Evolutionary conservation across 2,113 vertebrate genomes (phyloP).

Genomic region (Micromys minutus): DNA sequence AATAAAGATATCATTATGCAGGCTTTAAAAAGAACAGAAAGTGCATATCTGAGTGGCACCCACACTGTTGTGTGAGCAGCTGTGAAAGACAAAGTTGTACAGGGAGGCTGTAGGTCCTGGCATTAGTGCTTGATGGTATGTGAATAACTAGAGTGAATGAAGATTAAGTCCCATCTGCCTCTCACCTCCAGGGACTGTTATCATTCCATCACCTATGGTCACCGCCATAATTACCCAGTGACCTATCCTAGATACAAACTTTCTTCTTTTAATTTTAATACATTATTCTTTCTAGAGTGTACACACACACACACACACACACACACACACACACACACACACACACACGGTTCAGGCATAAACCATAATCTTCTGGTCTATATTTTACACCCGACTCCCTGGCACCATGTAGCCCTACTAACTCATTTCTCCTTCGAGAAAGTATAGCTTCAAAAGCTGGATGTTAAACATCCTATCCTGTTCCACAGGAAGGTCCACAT

Average conservation of each 20-base stretch:
- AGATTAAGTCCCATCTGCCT: not conserved
- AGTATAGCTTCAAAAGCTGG: not conserved
- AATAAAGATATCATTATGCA: not conserved
- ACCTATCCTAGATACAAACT: not conserved
- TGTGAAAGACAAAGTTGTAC: not conserved
- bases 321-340: not conserved
- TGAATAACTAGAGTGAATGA: not conserved
- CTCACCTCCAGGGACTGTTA: no score
- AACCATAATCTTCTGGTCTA: not conserved
- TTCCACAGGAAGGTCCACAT: no score
- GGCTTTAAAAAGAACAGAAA: not conserved
- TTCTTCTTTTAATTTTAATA: not conserved
- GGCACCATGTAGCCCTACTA: not conserved
- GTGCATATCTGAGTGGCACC: not conserved
- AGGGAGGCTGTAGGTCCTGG: not conserved
- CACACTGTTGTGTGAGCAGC: no score
- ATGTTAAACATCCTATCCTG: not conserved
- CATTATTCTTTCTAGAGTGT: not conserved
- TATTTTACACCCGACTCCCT: not conserved
- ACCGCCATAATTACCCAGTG: not conserved
- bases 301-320: not conserved
- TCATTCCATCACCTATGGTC: not conserved
- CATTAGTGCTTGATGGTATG: accelerated
- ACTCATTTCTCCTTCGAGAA: not conserved
- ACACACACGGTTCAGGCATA: not conserved